Base-by-base conservation (phyloP, 30 jellyfish, hydroid and myxozoan genomes). In the Rhopilema esculentum region DNA sequence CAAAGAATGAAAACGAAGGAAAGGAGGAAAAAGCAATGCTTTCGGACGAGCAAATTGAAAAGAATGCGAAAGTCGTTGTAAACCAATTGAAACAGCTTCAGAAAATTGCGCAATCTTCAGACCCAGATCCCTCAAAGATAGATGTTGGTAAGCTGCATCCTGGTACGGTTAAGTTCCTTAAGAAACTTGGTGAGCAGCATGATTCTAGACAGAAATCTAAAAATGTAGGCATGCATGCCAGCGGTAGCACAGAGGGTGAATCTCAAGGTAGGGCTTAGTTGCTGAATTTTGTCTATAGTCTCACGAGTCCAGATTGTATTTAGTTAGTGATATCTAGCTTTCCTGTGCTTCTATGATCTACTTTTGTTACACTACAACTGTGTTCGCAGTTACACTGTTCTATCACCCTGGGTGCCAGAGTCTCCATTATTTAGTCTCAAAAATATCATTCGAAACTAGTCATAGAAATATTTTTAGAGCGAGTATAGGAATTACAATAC, bases 111-210 rank as follows among this genome's bases (percentile, higher is more conserved):
- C 99, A 94, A 62, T 94, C 99, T 17, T 64, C 92, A 0, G 85
- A 94, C 73, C 99, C 99, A 25, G 99, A 94, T 53, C 99, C 99
- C 9, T 69, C 97, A 30, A 86, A 85, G 80, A 94, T 94, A 17
- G 97, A 94, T 66, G 99, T 94, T 20, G 91, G 92, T 70, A 88
- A 90, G 66, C 66, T 94, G 72, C 99, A 94, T 76, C 99, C 99
- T 1, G 99, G 97, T 27, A 94, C 99, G 0, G 97, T 94, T 31
- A 90, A 90, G 72, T 91, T 94, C 32, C 80, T 94, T 51, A 94
- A 94, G 79, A 94, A 94, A 69, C 88, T 94, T 6, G 99, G 97
- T 24, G 99, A 94, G 74, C 97, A 94, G 70, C 97, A 90, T 57
- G 99, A 94, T 31, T 28, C 73, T 64, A 76, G 80, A 48, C 27